Evolutionary conservation across 1,140 invertebrate species (phyloP).

Genomic region (Drosophila tristis): DNA sequence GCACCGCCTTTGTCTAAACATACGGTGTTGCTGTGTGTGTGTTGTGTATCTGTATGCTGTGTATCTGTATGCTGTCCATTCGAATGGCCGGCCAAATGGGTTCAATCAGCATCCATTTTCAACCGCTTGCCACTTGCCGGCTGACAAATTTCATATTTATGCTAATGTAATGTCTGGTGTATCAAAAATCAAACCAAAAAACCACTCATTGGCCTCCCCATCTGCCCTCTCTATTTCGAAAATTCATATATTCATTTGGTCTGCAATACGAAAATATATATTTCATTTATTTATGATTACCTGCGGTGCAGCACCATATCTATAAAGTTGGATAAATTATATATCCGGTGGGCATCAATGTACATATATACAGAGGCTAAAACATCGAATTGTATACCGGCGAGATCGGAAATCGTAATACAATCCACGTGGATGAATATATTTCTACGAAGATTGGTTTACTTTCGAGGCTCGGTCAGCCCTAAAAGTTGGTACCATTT

Average conservation of each 20-base stretch:
- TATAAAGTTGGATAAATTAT: constrained; percentile 75
- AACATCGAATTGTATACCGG: too few species aligned
- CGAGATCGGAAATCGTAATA: too few species aligned
- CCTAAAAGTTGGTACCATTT: too few species aligned
- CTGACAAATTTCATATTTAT: constrained; percentile 83
- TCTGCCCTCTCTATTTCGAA: constrained; percentile 25
- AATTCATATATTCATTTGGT: constrained; percentile 51
- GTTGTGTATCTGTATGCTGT: constrained; percentile 29
- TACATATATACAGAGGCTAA: too few species aligned
- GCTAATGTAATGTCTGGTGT: constrained; percentile 60
- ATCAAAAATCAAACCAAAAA: constrained; percentile 50
- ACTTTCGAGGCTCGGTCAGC: too few species aligned
- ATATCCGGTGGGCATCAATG: constrained; percentile 52
- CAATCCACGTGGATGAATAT: too few species aligned
- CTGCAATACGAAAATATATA: constrained; percentile 62
- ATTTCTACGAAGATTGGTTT: too few species aligned
- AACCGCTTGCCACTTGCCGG: constrained; percentile 24
- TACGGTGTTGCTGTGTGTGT: constrained; percentile 5
- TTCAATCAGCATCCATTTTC: constrained; percentile 80
- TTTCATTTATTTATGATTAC: constrained; percentile 63
- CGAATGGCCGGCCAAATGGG: constrained; percentile 74
- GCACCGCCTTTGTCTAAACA: constrained; percentile 73
- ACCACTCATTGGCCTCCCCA: constrained; percentile 47
- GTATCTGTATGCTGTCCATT: constrained; percentile 64
- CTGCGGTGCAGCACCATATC: constrained; percentile 49